Evolutionary conservation across 1,140 invertebrate species (phyloP), one percentile per base, ranked within the genome.

Genomic region (Ptiloglossa arizonensis): DNA sequence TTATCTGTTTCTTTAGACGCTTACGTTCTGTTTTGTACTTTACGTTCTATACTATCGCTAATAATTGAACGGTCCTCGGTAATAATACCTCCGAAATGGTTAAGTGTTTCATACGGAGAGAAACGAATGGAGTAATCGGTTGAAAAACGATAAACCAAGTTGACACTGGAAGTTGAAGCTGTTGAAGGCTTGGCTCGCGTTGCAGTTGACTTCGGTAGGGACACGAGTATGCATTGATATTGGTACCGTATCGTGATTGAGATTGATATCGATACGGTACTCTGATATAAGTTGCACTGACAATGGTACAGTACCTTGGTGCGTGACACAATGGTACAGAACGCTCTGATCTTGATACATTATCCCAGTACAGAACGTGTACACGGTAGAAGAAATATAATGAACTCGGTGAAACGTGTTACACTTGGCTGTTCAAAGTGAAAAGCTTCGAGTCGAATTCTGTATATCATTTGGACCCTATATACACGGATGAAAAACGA

Each of bases 21-120:
- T n/a, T 72, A 72, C 5, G 5, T 13, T 32, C 56, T 72, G 32
- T 72, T n/a, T 72, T 72, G 70, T 63, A 72, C 70, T 72, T 72
- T 72, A 41, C 17, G 11, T 44, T 71, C 44, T 48, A 27, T 19
- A 15, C 13, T 72, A 38, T n/a, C 13, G 2, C n/a, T 52, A 38
- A 2, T 17, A 48, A 63, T 50, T 17, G 41, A 63, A 38, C 9
- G 1, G 9, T 56, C 24, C n/a, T 24, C 5, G n/a, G 19, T 52
- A 52, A 22, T n/a, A 52, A 9, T 50, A 5, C 19, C n/a, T 50
- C 19, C 6, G 4, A 50, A 50, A n/a, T n/a, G 6, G n/a, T n/a
- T n/a, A n/a, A n/a, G n/a, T n/a, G n/a, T n/a, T 19, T 50, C 15
- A 6, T 19, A 50, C 4, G 19, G 5, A 17, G n/a, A n/a, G 6